Evolutionary conservation across 1,140 invertebrate species (phyloP).

Genomic region (Adoxophyes honmai): DNA sequence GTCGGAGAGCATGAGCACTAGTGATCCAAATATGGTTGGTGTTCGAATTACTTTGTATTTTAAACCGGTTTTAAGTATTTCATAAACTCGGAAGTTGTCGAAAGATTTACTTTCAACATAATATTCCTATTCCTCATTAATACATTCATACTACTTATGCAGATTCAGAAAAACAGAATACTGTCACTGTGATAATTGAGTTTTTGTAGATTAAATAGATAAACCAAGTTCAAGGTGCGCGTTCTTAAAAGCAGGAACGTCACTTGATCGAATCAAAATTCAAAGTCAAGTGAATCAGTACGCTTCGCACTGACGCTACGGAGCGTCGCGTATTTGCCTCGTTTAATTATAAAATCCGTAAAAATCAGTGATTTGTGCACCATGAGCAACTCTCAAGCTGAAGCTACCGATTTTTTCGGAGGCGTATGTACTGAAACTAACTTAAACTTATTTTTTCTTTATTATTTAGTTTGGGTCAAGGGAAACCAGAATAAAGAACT

Average conservation of each 20-base stretch:
- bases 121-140: too few species aligned
- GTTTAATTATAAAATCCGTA: not conserved
- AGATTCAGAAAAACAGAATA: not conserved
- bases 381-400: constrained; percentile 48
- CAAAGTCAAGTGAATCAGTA: not conserved
- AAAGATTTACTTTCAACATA: not conserved
- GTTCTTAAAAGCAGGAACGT: not conserved
- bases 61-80: too few species aligned
- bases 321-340: not conserved
- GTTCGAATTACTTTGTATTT: too few species aligned
- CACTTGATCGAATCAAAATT: constrained; percentile 3
- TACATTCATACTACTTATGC: not conserved
- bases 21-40: not conserved
- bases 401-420: constrained; percentile 37
- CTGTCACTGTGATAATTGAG: not conserved
- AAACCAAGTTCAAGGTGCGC: constrained; percentile 5
- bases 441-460: not conserved
- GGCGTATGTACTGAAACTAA: constrained; percentile 13
- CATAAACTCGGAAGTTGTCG: not conserved
- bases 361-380: not conserved
- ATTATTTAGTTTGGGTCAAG: constrained; percentile 2
- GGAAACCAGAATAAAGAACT: not conserved
- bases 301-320: not conserved
- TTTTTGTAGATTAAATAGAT: not conserved
- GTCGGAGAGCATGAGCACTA: not conserved